phyloP scores from a whole-genome alignment of 2,797 vertebrate species.

The Acanthis flammea region DNA sequence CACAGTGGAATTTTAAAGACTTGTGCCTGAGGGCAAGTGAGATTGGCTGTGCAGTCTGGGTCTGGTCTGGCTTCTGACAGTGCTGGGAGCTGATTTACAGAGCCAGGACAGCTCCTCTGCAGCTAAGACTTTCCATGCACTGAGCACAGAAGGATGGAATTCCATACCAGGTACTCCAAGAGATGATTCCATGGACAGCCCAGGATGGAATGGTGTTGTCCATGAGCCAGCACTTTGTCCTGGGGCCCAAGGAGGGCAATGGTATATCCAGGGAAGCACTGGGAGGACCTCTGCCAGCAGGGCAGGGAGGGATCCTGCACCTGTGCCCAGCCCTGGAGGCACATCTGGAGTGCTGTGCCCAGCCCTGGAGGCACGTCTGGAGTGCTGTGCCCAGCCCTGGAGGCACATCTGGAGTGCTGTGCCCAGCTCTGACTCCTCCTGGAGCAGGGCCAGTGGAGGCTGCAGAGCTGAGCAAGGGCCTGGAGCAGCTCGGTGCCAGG shows the following conservation, averaged over 20 bases:
- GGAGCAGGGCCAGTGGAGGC: rapidly evolving
- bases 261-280: neutral
- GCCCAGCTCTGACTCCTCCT: neutral
- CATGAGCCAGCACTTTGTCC: neutral
- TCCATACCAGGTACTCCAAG: neutral
- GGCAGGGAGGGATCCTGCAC: neutral
- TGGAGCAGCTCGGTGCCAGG: neutral
- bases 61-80: neutral
- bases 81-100: neutral
- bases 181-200: neutral
- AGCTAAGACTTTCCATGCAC: too few species aligned
- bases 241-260: neutral
- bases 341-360: too few species aligned
- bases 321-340: neutral
- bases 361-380: too few species aligned
- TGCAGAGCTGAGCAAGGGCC: rapidly evolving
- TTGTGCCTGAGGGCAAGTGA: neutral
- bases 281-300: neutral
- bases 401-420: too few species aligned
- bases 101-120: neutral
- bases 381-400: too few species aligned
- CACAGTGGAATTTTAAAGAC: neutral
- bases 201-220: neutral
- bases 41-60: neutral
- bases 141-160: neutral